A percentile compares a stretch with the other conserved stretches of the same genome.
phyloP scores from a whole-genome alignment of 2,888 invertebrate species.

The Plutella xylostella region DNA sequence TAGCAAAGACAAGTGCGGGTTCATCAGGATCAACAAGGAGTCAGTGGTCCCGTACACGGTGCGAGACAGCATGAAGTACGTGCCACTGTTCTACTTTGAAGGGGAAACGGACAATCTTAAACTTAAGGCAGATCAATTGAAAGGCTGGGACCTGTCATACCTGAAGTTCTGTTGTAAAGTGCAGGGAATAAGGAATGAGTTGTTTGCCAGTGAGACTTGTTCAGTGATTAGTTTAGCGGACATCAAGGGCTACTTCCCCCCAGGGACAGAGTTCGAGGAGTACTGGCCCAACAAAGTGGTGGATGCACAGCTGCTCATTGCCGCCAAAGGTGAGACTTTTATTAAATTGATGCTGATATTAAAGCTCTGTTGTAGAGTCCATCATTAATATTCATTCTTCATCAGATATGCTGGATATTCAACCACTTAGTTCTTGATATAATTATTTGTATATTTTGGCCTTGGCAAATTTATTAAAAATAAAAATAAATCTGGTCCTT shows the following conservation, averaged over 20 bases:
- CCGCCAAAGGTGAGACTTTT: constrained; percentile 71
- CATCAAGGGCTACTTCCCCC: constrained; percentile 91
- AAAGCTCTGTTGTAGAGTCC: too few species aligned
- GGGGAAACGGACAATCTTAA: constrained; percentile 94
- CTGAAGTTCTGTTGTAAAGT: constrained; percentile 95
- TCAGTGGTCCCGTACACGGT: constrained; percentile 94
- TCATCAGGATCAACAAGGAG: constrained; percentile 92
- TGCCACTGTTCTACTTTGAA: constrained; percentile 89
- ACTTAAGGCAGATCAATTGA: constrained; percentile 86
- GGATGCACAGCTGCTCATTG: constrained; percentile 82
- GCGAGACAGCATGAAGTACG: constrained; percentile 85
- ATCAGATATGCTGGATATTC: too few species aligned
- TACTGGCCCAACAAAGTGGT: constrained; percentile 94
- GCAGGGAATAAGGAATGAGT: constrained; percentile 90
- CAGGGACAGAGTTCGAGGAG: constrained; percentile 90
- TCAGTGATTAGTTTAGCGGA: constrained; percentile 91
- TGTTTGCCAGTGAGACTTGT: constrained; percentile 91
- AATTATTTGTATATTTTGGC: too few species aligned
- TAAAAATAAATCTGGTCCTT: too few species aligned
- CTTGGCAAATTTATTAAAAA: too few species aligned
- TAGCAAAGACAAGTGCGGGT: constrained; percentile 85
- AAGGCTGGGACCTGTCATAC: constrained; percentile 93
- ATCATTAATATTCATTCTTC: too few species aligned
- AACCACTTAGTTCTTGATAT: too few species aligned
- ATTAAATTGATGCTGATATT: too few species aligned